Evolutionary conservation across 2,888 invertebrate species (phyloP).

Genomic region (Drosophila kokeensis): DNA sequence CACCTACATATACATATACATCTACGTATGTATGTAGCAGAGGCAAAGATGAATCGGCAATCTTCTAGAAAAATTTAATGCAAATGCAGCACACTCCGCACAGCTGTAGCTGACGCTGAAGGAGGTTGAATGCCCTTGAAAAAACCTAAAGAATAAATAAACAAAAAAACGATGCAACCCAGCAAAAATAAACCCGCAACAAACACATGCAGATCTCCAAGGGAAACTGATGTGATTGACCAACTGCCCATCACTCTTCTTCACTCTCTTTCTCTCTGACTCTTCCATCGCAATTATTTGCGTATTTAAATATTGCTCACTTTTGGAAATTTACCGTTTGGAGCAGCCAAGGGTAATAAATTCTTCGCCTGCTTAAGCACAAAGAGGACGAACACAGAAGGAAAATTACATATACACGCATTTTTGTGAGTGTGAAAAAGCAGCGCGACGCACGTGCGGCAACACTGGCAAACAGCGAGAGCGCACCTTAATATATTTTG

Average conservation of each 20-base stretch:
- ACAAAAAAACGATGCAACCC: slow-evolving; percentile 16
- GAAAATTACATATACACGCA: slow-evolving; percentile 30
- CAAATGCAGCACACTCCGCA: slow-evolving; percentile 9
- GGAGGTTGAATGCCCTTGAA: slow-evolving; percentile 45
- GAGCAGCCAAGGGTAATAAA: slow-evolving; percentile 22
- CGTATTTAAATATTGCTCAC: slow-evolving; percentile 21
- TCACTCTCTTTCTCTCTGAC: slow-evolving; percentile 12
- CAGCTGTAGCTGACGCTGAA: neutral
- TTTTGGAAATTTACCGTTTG: slow-evolving; percentile 11
- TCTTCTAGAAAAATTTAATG: slow-evolving; percentile 12
- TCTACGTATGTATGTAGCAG: slow-evolving; percentile 5
- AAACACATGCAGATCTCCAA: slow-evolving; percentile 27
- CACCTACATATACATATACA: slow-evolving; percentile 19
- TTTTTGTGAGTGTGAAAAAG: slow-evolving; percentile 17
- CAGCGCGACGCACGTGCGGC: slow-evolving; percentile 47
- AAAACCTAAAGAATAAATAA: slow-evolving; percentile 30
- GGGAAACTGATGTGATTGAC: slow-evolving; percentile 26
- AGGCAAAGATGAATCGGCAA: slow-evolving; percentile 40
- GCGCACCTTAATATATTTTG: slow-evolving; percentile 23
- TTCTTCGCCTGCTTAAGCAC: slow-evolving; percentile 24
- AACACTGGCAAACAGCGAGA: slow-evolving; percentile 50
- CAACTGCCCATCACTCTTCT: slow-evolving; percentile 35
- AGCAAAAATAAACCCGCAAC: slow-evolving; percentile 17
- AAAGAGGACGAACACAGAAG: slow-evolving; percentile 22
- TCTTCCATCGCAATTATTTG: slow-evolving; percentile 11